Evolutionary conservation across 64 coral and sea anemone species (phyloP), one percentile per base, ranked within the genome.

Genomic region (Montipora sp.): DNA sequence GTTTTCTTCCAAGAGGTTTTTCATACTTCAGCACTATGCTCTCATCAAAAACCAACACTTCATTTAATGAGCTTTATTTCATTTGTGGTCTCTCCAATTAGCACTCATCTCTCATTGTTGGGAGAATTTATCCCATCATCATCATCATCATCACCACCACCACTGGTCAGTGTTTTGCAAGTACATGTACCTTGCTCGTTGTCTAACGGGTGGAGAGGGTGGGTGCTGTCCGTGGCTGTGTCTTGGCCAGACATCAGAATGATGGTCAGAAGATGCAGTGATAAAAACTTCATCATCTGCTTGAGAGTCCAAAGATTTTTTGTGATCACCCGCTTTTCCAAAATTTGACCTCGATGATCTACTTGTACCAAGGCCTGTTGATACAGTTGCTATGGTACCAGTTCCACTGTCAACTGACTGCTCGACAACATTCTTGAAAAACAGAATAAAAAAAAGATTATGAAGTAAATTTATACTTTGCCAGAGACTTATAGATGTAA

Each of bases 331-430:
- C 19, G 36, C 48, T 50, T 44, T 72, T 19, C 48, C 67, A 90
- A 60, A 36, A 36, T 36, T 93, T 59, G 95, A 93, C 80, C 88
- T 92, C 71, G 95, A 96, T 1, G 82, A 90, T 44, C 67, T 75
- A 27, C 36, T 36, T 36, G 36, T 36, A 36, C 88, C 91, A 87
- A 93, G 82, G 45, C 85, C 89, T 81, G 92, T 92, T 9, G 89
- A 99, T 3, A 99, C 49, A 59, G 98, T 99, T 84, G 98, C 94
- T 92, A 99, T 99, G 51, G 98, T 99, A 77, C 98, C 94, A 20
- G 87, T 96, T 76, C 98, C 98, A 87, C 98, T 99, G 81, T 99
- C 98, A 21, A 96, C 1, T 66, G 91, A 99, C 84, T 93, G 88
- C 72, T 96, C 98, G 78, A 8, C 61, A 90, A 51, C 43, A 94